Evolutionary conservation across 2,797 vertebrate genomes (phyloP).

Genomic region (Erethizon dorsatum): DNA sequence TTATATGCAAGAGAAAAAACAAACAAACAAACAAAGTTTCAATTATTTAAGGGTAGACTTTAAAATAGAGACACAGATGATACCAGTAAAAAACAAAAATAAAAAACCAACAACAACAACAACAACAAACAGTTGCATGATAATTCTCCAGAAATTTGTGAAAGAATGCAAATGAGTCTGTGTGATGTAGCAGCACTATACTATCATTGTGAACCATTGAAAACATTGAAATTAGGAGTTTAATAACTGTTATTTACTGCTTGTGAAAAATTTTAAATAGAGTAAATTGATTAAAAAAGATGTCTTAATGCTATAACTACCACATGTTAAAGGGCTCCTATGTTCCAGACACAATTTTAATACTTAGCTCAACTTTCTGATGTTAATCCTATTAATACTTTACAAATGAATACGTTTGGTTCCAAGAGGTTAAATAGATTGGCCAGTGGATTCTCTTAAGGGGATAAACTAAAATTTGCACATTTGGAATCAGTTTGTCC

Average conservation of each 20-base stretch:
- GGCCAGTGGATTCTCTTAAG: too few species aligned
- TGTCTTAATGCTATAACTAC: neutral
- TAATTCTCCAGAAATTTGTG: neutral
- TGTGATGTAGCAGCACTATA: neutral
- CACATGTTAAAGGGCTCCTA: neutral
- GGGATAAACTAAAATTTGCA: neutral
- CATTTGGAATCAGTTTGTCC: neutral
- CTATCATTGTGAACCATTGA: neutral
- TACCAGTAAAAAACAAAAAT: neutral
- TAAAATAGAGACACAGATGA: neutral
- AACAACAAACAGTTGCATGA: neutral
- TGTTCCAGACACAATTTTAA: neutral
- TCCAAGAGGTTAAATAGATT: neutral
- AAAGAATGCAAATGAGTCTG: neutral
- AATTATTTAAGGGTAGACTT: neutral
- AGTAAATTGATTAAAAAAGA: constrained; percentile 9
- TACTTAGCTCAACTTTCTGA: neutral
- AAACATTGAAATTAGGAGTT: neutral
- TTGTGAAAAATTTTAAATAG: neutral
- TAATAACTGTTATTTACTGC: neutral
- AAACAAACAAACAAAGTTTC: neutral
- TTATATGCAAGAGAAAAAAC: neutral
- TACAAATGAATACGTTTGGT: neutral
- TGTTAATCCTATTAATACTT: neutral
- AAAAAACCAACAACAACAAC: too few species aligned